Conservation (phyloP, 2,113 vertebrate species). For the Anoplopoma fimbria region DNA sequence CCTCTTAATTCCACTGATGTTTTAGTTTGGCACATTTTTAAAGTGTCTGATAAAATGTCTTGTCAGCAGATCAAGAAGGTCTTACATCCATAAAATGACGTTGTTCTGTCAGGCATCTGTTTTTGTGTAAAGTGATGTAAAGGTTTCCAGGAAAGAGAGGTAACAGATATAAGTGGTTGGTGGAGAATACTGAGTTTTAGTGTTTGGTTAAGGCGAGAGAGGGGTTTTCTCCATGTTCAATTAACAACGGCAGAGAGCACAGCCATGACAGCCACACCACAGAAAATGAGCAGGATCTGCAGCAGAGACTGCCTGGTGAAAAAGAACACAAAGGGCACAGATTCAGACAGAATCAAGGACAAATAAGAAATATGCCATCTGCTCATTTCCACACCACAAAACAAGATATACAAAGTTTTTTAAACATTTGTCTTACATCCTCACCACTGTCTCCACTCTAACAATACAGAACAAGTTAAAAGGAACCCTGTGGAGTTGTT, state of each 20-base stretch:
- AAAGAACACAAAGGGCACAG: conserved; percentile 3
- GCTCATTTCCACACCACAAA: background rate
- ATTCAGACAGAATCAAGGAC: conserved; percentile 7
- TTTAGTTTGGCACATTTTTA: conserved; percentile 41
- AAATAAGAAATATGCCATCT: background rate
- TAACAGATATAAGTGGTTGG: conserved; percentile 7
- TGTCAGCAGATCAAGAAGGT: background rate
- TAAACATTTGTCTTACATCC: background rate
- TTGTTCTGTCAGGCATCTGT: conserved; percentile 33
- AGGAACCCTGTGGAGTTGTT: background rate
- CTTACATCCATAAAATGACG: conserved; percentile 62
- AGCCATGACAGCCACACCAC: conserved; percentile 92
- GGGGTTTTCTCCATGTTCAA: conserved; percentile 65
- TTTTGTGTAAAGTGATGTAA: background rate
- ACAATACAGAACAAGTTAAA: background rate
- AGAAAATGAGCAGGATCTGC: conserved; percentile 91
- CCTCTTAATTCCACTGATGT: conserved; percentile 6
- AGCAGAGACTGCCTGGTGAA: conserved; percentile 88
- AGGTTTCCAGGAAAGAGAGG: background rate
- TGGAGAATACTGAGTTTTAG: conserved; percentile 8
- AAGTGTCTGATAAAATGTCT: conserved; percentile 47
- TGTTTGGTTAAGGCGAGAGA: conserved; percentile 45
- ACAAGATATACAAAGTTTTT: background rate
- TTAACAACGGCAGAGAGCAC: conserved; percentile 87
- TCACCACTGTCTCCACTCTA: background rate